A percentile compares a stretch with the other conserved stretches of the same genome.
phyloP scores from a whole-genome alignment of 2,888 invertebrate species.

The Acronicta alni region DNA sequence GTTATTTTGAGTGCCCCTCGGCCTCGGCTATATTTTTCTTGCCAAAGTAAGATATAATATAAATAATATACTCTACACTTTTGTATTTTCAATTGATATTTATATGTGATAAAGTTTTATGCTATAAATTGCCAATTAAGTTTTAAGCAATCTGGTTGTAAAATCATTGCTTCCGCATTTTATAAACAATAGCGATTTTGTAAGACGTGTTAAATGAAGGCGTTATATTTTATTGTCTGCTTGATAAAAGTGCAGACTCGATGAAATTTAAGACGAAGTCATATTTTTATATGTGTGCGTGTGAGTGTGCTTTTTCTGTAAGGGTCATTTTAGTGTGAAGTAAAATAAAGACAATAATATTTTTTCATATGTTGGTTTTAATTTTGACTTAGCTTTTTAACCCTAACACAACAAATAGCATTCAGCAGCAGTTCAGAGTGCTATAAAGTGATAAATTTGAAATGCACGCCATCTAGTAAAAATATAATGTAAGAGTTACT shows the following conservation, averaged over 20 bases:
- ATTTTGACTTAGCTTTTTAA: too few relatives aligned
- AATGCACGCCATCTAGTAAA: constrained; percentile 21
- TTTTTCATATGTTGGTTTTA: too few relatives aligned
- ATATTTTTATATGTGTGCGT: constrained; percentile 29
- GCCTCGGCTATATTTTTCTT: too few relatives aligned
- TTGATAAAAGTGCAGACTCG: constrained; percentile 1
- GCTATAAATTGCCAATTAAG: constrained; percentile 15
- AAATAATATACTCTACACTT: background rate
- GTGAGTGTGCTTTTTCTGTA: constrained; percentile 5
- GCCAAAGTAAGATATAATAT: too few relatives aligned
- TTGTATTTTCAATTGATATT: constrained; percentile 10
- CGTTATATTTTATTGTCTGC: constrained; percentile 4
- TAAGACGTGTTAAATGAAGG: background rate
- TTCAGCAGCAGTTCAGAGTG: too few relatives aligned
- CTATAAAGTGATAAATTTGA: too few relatives aligned
- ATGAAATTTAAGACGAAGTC: constrained; percentile 29
- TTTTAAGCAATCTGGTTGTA: constrained; percentile 3
- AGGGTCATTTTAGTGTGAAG: constrained; percentile 12
- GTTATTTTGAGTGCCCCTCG: too few relatives aligned
- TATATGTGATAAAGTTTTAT: constrained; percentile 1
- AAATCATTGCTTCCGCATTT: too few relatives aligned
- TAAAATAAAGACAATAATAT: constrained; percentile 21
- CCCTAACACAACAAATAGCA: too few relatives aligned
- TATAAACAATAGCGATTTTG: background rate
- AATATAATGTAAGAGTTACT: background rate